Conservation (phyloP, 2,888 invertebrate species). For the Aporophyla nigra region DNA sequence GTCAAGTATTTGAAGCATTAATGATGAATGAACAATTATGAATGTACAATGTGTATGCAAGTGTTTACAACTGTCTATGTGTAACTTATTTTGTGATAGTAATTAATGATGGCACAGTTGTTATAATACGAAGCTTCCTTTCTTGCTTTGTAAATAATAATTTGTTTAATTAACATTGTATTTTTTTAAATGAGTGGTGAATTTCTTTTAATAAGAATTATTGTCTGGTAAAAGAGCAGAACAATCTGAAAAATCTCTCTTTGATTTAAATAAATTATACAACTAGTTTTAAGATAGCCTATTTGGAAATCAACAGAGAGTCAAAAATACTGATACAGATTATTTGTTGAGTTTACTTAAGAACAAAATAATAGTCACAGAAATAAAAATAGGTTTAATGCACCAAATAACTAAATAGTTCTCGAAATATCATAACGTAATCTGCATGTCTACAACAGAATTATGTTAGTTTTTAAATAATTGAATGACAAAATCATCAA, state of each 20-base stretch:
- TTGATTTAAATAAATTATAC: not conserved
- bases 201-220: not conserved
- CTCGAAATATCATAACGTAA: not conserved
- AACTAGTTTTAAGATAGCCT: no score
- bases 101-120: not conserved
- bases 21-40: no score
- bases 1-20: not conserved
- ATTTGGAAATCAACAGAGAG: not conserved
- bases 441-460: not conserved
- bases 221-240: not conserved
- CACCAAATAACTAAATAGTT: not conserved
- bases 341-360: not conserved
- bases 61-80: not conserved
- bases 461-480: not conserved
- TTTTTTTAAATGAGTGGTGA: not conserved
- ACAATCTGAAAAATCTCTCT: not conserved
- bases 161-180: not conserved
- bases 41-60: not conserved
- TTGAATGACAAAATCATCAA: conserved; percentile 6
- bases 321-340: not conserved
- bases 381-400: not conserved
- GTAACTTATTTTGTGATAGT: conserved; percentile 11
- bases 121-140: not conserved
- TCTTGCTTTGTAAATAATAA: conserved; percentile 1
- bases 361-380: not conserved